Base-by-base conservation (phyloP, 1,140 invertebrate genomes). In the Nautilus pompilius region DNA sequence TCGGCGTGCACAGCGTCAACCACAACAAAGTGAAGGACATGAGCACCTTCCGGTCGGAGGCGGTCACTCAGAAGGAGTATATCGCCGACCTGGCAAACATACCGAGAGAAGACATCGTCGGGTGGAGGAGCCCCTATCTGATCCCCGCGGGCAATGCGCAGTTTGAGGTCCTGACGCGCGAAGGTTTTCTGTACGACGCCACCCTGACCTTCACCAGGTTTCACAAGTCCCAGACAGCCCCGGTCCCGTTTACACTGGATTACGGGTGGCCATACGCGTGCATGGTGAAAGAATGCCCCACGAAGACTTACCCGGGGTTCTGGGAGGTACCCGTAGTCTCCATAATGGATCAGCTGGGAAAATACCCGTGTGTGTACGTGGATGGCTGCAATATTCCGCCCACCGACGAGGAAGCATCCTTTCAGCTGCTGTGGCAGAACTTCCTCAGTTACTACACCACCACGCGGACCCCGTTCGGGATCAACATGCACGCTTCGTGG, bases 1-100 rank as follows among this genome's bases (percentile, higher is more conserved):
- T 98, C 70, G 95, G 93, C 22, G 92, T 96, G 29, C 94, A 98
- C 81, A 98, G 95, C 8, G 96, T 99, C 77, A 97, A 94, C 10
- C 73, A 76, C 28, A 58, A 56, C 20, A 65, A 72, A 89, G 90
- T 70, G 81, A 87, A 68, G 90, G 91, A 10, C 90, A 92, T 71
- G 90, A 93, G 83, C 91, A 93, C 71, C 89, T 71, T 71, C 32
- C 56, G 46, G 33, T 49, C 46, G 8, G 67, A 70, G 58, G 71
- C 67, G 6, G 60, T 60, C 24, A 57, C 48, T 30, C 71, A 72
- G 46, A 70, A 66, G 36, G 64, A 69, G 45, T 69, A 70, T 59
- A 48, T 76, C 24, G 64, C 67, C 0, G 60, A 62, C 34, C 64
- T 58, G 30, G 68, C 74, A 17, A 49, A 60, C 10, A 68, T 74